These are phyloP conservation scores for Molothrus aeneus DNA, from an alignment of 2,797 vertebrate species.

Conservation along the genomic window DNA sequence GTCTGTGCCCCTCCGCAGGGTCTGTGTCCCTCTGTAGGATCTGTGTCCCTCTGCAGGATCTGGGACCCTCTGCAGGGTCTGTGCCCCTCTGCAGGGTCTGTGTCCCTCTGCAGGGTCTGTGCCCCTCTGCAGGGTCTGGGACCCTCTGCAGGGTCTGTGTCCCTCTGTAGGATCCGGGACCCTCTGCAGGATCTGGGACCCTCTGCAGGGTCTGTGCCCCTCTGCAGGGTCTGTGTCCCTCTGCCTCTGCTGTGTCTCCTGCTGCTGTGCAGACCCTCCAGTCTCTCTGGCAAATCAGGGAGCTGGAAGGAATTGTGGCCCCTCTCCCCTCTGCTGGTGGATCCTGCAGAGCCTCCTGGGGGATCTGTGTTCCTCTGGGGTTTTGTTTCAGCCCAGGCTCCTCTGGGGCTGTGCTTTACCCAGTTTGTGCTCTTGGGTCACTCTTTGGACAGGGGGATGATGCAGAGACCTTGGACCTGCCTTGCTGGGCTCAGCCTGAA, in stretches of 20 bases:
- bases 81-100: too few species aligned
- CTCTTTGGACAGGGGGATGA: not conserved
- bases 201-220: fast-evolving
- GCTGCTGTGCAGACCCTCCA: not conserved
- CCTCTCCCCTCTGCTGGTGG: not conserved
- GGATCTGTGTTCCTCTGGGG: not conserved
- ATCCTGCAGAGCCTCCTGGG: not conserved
- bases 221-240: not conserved
- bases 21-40: fast-evolving
- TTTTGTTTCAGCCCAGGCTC: not conserved
- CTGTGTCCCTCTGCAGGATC: fast-evolving
- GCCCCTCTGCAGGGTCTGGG: not conserved
- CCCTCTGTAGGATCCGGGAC: too few species aligned
- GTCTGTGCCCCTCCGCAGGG: too few species aligned
- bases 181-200: too few species aligned
- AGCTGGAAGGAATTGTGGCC: not conserved
- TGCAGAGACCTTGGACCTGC: not conserved
- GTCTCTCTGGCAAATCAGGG: fast-evolving
- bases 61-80: too few species aligned
- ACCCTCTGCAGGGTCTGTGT: not conserved
- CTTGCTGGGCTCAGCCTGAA: not conserved
- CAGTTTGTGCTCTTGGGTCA: fast-evolving
- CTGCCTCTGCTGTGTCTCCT: not conserved
- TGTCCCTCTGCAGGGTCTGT: fast-evolving
- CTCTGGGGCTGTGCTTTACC: not conserved